A percentile compares a stretch with the other conserved stretches of the same genome.
Evolutionary conservation across 2,113 vertebrate genomes (phyloP).

Genomic region (Cyanoderma ruficeps): DNA sequence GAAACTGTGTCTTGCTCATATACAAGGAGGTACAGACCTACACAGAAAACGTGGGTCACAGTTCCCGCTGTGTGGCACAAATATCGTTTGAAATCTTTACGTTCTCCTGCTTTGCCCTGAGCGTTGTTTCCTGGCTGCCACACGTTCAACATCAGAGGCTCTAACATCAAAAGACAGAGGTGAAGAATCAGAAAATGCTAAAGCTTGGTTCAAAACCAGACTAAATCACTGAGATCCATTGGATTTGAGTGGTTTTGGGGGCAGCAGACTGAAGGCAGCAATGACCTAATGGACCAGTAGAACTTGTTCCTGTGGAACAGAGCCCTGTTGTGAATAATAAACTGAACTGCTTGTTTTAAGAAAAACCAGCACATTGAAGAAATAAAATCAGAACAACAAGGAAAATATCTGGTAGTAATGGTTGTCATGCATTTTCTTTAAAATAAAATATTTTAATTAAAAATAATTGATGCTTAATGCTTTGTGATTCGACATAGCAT

Average conservation of each 20-base stretch:
- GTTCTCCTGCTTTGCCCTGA: neutral
- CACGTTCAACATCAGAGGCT: fast-evolving
- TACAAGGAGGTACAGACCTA: neutral
- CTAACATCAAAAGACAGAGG: neutral
- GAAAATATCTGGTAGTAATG: neutral
- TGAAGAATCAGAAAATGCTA: neutral
- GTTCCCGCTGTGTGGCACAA: neutral
- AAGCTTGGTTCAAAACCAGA: neutral
- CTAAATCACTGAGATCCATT: neutral
- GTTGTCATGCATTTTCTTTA: neutral
- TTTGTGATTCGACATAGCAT: neutral
- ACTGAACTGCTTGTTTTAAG: neutral
- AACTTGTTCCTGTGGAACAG: neutral
- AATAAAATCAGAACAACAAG: neutral
- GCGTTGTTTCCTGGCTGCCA: neutral
- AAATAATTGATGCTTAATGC: no score
- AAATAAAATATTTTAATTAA: neutral
- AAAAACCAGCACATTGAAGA: neutral
- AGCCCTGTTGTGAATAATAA: neutral
- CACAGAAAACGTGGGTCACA: neutral
- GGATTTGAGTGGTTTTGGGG: neutral
- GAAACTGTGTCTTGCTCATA: neutral
- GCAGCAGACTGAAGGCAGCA: neutral
- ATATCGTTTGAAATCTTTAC: neutral
- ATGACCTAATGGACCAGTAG: neutral